A percentile compares a stretch with the other conserved stretches of the same genome.
phyloP scores from a whole-genome alignment of 2,797 vertebrate genomes.

The Tragopan temminckii region DNA sequence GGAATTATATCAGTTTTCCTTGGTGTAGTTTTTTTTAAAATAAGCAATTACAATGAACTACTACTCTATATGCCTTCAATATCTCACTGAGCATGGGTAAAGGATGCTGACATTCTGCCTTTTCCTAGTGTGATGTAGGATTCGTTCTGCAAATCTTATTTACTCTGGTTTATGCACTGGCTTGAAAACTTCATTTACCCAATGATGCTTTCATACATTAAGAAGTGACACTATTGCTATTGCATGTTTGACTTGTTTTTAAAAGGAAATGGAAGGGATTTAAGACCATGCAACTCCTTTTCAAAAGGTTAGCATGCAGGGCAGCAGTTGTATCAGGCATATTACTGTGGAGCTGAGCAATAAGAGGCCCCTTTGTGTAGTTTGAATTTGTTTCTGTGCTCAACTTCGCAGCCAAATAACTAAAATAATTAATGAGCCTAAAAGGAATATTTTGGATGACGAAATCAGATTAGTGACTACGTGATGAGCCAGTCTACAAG shows the following conservation, averaged over 20 bases:
- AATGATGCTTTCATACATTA: background rate
- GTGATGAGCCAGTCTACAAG: background rate
- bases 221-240: background rate
- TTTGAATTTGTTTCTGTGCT: background rate
- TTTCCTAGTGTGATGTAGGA: background rate
- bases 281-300: background rate
- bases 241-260: background rate
- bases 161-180: background rate
- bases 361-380: background rate
- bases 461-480: background rate
- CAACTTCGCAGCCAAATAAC: background rate
- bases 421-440: background rate
- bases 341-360: background rate
- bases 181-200: slow-evolving; percentile 5
- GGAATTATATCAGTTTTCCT: background rate
- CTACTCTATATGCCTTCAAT: background rate
- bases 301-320: background rate
- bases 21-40: background rate
- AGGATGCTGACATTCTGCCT: background rate
- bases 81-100: background rate
- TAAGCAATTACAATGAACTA: background rate
- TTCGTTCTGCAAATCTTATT: background rate
- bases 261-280: background rate
- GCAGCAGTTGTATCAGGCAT: background rate
- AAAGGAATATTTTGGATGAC: background rate